These are phyloP conservation scores for Drosophila kambysellisi DNA, from an alignment of 2,888 invertebrate genomes.

Conservation along the genomic window DNA sequence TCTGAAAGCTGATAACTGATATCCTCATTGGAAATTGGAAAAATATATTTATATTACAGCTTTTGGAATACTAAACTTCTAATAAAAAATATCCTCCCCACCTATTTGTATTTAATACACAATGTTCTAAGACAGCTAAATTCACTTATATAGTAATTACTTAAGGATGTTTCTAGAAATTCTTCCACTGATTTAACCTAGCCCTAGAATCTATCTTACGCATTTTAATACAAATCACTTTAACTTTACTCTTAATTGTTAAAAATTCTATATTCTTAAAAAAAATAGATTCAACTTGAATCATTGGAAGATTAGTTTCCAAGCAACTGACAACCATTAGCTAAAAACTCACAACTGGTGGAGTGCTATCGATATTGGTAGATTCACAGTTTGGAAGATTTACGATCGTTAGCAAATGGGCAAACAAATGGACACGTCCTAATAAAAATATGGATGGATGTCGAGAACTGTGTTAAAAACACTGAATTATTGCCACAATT, in stretches of 20 bases:
- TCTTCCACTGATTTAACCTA: not conserved
- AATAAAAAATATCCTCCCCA: rapidly evolving
- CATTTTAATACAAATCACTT: not conserved
- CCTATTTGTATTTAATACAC: not conserved
- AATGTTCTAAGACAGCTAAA: not conserved
- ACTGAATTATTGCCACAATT: slow-evolving; percentile 68
- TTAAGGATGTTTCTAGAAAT: not conserved
- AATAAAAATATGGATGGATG: slow-evolving; percentile 57
- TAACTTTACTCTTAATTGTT: not conserved
- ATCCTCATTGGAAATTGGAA: not conserved
- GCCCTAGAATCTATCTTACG: not conserved
- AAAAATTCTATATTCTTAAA: not conserved
- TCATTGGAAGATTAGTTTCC: not conserved
- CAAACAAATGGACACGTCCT: slow-evolving; percentile 39
- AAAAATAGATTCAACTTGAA: not conserved
- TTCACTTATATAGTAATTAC: not conserved
- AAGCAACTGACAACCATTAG: not conserved
- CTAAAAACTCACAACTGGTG: not conserved
- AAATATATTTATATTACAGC: not conserved
- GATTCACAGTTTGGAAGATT: slow-evolving; percentile 21
- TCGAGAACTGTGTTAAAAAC: slow-evolving; percentile 52
- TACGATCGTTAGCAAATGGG: slow-evolving; percentile 18
- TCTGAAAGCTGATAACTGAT: not conserved
- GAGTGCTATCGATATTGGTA: not conserved
- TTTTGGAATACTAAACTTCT: not conserved